Evolutionary conservation across 2,113 vertebrate species (phyloP).

Genomic region (Siphamia tubifer): DNA sequence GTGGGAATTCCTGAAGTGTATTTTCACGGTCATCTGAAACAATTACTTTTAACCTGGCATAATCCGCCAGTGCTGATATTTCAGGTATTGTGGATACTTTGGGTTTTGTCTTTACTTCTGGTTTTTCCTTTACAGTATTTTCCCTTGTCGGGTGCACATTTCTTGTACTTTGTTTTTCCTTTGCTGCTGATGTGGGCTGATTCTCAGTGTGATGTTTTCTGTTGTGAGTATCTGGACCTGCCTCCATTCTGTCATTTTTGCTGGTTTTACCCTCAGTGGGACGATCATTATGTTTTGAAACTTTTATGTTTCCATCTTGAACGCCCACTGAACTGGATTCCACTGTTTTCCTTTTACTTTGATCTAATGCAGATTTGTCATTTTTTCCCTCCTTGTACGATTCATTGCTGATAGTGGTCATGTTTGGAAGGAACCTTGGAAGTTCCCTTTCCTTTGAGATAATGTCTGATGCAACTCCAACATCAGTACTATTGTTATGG

Average conservation of each 20-base stretch:
- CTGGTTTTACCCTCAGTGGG: conserved; percentile 7
- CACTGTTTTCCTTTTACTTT: conserved; percentile 18
- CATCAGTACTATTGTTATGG: neutral
- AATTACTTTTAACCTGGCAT: conserved; percentile 76
- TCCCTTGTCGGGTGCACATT: neutral
- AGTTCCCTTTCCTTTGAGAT: conserved; percentile 23
- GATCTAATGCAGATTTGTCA: conserved; percentile 27
- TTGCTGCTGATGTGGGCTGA: conserved; percentile 9
- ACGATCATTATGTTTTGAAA: conserved; percentile 37
- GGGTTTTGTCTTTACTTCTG: conserved; percentile 53
- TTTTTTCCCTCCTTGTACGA: conserved; percentile 1
- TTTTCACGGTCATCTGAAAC: conserved; percentile 58
- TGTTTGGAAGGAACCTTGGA: conserved; percentile 17
- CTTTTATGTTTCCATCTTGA: conserved; percentile 15
- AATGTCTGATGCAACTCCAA: neutral
- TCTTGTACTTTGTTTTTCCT: conserved; percentile 24
- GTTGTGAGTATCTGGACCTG: conserved; percentile 9
- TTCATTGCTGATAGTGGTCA: conserved; percentile 7
- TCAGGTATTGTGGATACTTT: conserved; percentile 62
- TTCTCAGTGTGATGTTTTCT: conserved; percentile 30
- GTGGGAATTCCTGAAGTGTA: conserved; percentile 60
- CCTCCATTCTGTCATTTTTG: conserved; percentile 6
- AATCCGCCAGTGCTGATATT: conserved; percentile 75
- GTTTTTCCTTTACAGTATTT: conserved; percentile 4
- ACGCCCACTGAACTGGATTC: conserved; percentile 14